Percentiles rank a stretch among this genome's conserved stretches.
Evolutionary conservation across 2,888 invertebrate genomes (phyloP).

Genomic region (Euzetes globulus): DNA sequence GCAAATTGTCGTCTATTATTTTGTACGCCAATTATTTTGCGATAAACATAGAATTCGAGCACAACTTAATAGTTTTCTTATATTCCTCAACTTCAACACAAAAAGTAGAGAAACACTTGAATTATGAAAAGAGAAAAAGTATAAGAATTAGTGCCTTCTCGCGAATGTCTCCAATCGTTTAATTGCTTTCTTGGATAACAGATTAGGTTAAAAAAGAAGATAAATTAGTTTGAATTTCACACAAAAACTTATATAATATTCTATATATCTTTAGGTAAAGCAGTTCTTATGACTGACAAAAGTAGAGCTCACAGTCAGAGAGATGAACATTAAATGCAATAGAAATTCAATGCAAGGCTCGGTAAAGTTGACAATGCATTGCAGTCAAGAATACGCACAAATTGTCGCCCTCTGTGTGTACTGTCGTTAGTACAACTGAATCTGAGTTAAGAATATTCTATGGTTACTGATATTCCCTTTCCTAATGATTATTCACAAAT

Average conservation of each 20-base stretch:
- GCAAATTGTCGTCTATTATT: neutral
- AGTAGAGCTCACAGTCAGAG: neutral
- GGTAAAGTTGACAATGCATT: neutral
- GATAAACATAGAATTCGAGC: neutral
- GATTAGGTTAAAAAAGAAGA: neutral
- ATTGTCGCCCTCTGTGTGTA: neutral
- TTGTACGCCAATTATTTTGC: neutral
- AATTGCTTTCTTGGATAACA: neutral
- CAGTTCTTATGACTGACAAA: neutral
- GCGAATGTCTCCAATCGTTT: neutral
- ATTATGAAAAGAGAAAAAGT: neutral
- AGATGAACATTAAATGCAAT: constrained; percentile 13
- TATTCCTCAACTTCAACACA: neutral
- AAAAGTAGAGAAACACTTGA: neutral
- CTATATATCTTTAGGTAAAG: neutral
- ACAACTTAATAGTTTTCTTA: neutral
- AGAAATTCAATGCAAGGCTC: neutral
- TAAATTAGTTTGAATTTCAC: neutral
- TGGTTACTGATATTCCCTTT: neutral
- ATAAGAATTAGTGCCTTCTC: neutral
- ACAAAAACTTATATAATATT: neutral
- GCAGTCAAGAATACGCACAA: neutral
- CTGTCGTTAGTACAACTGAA: neutral
- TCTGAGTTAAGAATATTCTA: neutral
- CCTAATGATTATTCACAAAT: neutral